Conservation (phyloP, 2,888 invertebrate genomes). For the Spicauda simplicius region DNA sequence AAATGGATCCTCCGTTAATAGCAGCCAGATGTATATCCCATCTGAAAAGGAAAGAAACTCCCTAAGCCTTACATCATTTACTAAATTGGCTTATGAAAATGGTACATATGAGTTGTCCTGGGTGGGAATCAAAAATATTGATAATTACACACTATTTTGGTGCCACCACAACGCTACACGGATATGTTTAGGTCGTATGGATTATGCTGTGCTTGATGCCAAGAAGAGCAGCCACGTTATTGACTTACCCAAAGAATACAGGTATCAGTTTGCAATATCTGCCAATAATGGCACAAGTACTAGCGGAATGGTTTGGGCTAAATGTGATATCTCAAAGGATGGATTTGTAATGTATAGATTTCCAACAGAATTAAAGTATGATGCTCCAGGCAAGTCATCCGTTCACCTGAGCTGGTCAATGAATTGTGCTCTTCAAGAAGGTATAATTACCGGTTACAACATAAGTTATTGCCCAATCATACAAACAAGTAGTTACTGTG, state of each 20-base stretch:
- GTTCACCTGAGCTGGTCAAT: constrained; percentile 89
- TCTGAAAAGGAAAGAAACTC: constrained; percentile 71
- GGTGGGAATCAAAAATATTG: constrained; percentile 84
- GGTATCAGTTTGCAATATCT: constrained; percentile 92
- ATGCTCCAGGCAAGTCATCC: constrained; percentile 67
- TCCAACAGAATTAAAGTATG: constrained; percentile 66
- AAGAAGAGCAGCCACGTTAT: constrained; percentile 82
- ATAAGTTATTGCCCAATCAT: constrained; percentile 90
- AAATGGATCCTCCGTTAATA: constrained; percentile 83
- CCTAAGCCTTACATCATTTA: constrained; percentile 84
- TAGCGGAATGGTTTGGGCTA: constrained; percentile 94
- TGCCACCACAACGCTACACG: constrained; percentile 81
- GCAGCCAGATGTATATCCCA: constrained; percentile 86
- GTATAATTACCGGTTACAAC: constrained; percentile 89
- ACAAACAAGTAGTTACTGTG: constrained; percentile 83
- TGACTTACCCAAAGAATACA: constrained; percentile 84
- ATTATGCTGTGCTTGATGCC: constrained; percentile 67
- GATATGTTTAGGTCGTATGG: constrained; percentile 83
- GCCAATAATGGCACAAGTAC: constrained; percentile 88
- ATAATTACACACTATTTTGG: constrained; percentile 93
- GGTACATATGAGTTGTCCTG: constrained; percentile 85
- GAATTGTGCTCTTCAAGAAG: constrained; percentile 89
- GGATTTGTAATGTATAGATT: constrained; percentile 83
- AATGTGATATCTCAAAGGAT: constrained; percentile 85
- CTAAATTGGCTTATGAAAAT: constrained; percentile 89